A percentile compares a stretch with the other conserved stretches of the same genome.
phyloP scores from a whole-genome alignment of 1,140 invertebrate species.

The Araneus ventricosus region DNA sequence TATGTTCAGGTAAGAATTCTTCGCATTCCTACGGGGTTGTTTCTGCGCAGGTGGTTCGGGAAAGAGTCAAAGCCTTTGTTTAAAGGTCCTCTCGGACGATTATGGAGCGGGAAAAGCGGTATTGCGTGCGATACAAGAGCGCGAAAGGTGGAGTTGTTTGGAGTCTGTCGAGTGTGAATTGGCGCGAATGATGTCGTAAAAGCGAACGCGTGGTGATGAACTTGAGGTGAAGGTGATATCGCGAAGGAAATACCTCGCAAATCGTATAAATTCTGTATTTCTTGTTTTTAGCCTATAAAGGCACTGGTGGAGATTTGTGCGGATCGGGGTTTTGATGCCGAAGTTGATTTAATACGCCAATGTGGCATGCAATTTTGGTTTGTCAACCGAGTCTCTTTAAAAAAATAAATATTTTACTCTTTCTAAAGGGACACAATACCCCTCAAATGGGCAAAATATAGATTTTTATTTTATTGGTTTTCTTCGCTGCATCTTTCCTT shows the following conservation, averaged over 20 bases:
- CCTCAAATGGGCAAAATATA: too few relatives aligned
- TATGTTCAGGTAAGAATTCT: slow-evolving; percentile 39
- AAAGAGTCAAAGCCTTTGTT: neutral
- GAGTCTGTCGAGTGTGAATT: neutral
- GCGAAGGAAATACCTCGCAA: too few relatives aligned
- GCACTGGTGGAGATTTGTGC: too few relatives aligned
- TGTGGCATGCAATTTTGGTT: too few relatives aligned
- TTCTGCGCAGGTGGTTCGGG: slow-evolving; percentile 15
- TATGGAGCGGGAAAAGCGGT: neutral
- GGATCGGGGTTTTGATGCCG: too few relatives aligned
- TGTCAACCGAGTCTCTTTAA: neutral
- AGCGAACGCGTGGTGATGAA: neutral
- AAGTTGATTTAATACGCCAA: too few relatives aligned
- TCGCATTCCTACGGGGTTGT: slow-evolving; percentile 25
- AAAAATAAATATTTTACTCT: neutral
- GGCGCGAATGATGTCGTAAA: neutral
- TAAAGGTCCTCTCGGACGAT: neutral
- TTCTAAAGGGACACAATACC: too few relatives aligned
- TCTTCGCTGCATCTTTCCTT: too few relatives aligned
- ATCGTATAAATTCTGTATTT: too few relatives aligned
- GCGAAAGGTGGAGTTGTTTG: neutral
- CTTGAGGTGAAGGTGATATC: neutral
- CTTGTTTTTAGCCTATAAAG: too few relatives aligned
- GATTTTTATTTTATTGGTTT: too few relatives aligned
- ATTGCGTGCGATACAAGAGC: neutral